Evolutionary conservation across 2,888 invertebrate genomes (phyloP), one percentile per base, ranked within the genome.

Genomic region (Xestia ashworthii): DNA sequence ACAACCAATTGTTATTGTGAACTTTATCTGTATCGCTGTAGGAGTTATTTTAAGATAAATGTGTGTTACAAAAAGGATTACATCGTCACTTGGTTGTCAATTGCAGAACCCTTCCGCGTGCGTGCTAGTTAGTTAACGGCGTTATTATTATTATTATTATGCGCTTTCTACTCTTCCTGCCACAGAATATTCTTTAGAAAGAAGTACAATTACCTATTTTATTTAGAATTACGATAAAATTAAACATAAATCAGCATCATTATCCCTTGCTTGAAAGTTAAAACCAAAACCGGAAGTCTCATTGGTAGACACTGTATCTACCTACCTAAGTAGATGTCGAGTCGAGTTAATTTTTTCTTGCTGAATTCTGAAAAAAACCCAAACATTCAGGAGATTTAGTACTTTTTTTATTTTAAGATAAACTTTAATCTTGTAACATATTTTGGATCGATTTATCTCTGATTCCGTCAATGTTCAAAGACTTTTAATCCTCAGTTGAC

Each of bases 21-120:
- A 64, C 77, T 64, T 64, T 71, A 50, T 16, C 0, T 0, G 0
- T 0, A 14, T 6, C 0, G 0, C 0, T 0, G 8, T 71, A 76
- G 5, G 32, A 38, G n/a, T 3, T 66, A 50, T 69, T 76, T 74
- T 80, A 38, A 25, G 3, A 16, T 62, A 53, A 70, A 12, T 0
- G 1, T 46, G 14, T n/a, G 16, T 32, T 32, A 25, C n/a, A 32
- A 41, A 84, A 73, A 62, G 67, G 50, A 78, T 86, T 80, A 80
- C 67, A 77, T 71, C 65, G 76, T 74, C 80, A 86, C 86, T 83
- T 86, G 87, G 85, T 83, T 84, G 89, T 87, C 86, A 85, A 87
- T 88, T 88, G 82, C 73, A 81, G 80, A 89, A 86, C 89, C 90
- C 89, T 90, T 88, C 87, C 88, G 32, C 32, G 32, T n/a, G 89